phyloP scores from a whole-genome alignment of 2,888 invertebrate species.

The Platypus cylindrus region DNA sequence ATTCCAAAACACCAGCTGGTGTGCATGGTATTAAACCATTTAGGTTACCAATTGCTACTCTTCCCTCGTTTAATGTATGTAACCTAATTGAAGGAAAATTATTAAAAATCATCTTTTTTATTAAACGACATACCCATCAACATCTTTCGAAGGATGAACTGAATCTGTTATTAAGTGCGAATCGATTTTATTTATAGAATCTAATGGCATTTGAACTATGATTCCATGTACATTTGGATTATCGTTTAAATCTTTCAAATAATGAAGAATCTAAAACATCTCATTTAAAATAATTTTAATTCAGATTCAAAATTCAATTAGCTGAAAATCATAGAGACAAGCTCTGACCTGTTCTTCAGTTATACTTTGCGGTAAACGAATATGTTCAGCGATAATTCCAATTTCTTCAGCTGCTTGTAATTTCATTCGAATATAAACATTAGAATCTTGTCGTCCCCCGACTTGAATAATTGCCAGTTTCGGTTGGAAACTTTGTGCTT shows the following conservation, averaged over 20 bases:
- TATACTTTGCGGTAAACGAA: constrained; percentile 64
- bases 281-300: not conserved
- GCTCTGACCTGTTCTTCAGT: constrained; percentile 63
- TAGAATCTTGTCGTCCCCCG: constrained; percentile 91
- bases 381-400: constrained; percentile 71
- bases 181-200: constrained; percentile 70
- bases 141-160: constrained; percentile 84
- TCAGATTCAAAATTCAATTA: no score
- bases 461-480: constrained; percentile 91
- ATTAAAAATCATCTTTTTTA: not conserved
- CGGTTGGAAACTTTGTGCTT: constrained; percentile 51
- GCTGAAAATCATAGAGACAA: no score
- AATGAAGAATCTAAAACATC: constrained; percentile 48
- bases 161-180: constrained; percentile 76
- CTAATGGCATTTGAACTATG: constrained; percentile 93
- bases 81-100: constrained; percentile 37
- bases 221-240: constrained; percentile 84
- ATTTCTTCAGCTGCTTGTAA: constrained; percentile 83
- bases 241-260: constrained; percentile 64
- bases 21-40: constrained; percentile 91
- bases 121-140: constrained; percentile 76
- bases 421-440: constrained; percentile 96
- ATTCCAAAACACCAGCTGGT: constrained; percentile 86
- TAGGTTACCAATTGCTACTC: constrained; percentile 79
- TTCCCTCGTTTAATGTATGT: constrained; percentile 88